Conservation (phyloP, 2,113 vertebrate genomes). For the Petrocephalus microphthalmus region DNA sequence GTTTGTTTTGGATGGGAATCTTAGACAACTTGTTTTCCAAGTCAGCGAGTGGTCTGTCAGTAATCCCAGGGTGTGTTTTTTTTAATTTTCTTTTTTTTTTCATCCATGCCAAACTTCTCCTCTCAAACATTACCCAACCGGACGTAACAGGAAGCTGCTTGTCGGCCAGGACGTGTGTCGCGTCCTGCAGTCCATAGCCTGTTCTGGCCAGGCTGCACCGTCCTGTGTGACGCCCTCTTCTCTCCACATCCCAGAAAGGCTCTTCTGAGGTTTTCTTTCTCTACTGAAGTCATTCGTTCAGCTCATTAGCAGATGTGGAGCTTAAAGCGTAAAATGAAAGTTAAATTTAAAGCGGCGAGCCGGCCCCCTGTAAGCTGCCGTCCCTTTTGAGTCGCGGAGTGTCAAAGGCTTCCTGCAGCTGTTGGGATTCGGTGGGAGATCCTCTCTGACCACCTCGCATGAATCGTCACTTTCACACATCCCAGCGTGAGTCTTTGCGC, state of each 20-base stretch:
- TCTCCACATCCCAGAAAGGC: neutral
- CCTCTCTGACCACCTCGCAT: neutral
- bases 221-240: conserved; percentile 22
- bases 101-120: conserved; percentile 9
- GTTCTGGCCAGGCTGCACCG: conserved; percentile 25
- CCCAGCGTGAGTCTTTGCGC: neutral
- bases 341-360: neutral
- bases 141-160: conserved; percentile 62
- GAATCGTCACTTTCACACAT: neutral
- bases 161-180: conserved; percentile 56
- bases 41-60: conserved; percentile 58
- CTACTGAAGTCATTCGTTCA: neutral
- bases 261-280: neutral
- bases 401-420: neutral
- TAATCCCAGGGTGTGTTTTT: conserved; percentile 51
- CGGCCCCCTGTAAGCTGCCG: neutral
- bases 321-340: neutral
- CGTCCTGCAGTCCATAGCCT: conserved; percentile 49
- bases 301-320: neutral
- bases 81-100: neutral
- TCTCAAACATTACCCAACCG: conserved; percentile 53
- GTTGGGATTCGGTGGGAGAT: neutral
- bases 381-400: neutral
- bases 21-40: conserved; percentile 62
- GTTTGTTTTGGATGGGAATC: conserved; percentile 60